Evolutionary conservation across 2,113 vertebrate species (phyloP), one percentile per base, ranked within the genome.

Genomic region (Tricholaema leucomelas): DNA sequence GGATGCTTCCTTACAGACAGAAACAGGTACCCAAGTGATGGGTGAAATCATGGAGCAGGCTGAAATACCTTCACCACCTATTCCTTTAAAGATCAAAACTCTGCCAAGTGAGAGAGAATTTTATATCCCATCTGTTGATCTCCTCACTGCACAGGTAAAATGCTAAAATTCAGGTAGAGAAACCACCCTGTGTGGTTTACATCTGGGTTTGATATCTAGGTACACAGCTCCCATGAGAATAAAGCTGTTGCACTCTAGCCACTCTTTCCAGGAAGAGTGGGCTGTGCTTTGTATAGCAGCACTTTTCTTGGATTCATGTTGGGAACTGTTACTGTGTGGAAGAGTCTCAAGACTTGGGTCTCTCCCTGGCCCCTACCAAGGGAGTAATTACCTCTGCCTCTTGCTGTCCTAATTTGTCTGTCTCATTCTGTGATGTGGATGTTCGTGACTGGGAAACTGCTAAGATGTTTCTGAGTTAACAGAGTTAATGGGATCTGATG

Each of bases 51-150:
- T 82, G 69, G 91, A 95, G 46, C 95, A 96, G 78, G 46, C 91
- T 83, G 96, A 96, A 93, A 36, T 70, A 15, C 33, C 94, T 76
- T 91, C 88, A 64, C 67, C 87, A 58, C 4, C 54, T 52, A 23
- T 82, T 85, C 85, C 96, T 77, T 91, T 92, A 73, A 97, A 97
- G 87, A 73, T 96, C 31, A 97, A 97, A 86, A 97, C 69, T 65
- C 71, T 95, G 52, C 95, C 97, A 92, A 96, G 90, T 31, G 97
- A 98, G 35, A 98, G 98, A 72, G 98, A 98, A 71, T 98, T 97
- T 88, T 99, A 98, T 94, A 99, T 99, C 87, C 99, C 99, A 46
- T 99, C 99, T 17, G 98, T 99, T 7, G 98, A 99, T 97, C 98
- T 99, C 79, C 98, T 99, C 75, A 99, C 98, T 36, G 99, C 99